These are phyloP conservation scores for Drepana arcuata DNA, from an alignment of 1,140 invertebrate genomes.

Conservation along the genomic window DNA sequence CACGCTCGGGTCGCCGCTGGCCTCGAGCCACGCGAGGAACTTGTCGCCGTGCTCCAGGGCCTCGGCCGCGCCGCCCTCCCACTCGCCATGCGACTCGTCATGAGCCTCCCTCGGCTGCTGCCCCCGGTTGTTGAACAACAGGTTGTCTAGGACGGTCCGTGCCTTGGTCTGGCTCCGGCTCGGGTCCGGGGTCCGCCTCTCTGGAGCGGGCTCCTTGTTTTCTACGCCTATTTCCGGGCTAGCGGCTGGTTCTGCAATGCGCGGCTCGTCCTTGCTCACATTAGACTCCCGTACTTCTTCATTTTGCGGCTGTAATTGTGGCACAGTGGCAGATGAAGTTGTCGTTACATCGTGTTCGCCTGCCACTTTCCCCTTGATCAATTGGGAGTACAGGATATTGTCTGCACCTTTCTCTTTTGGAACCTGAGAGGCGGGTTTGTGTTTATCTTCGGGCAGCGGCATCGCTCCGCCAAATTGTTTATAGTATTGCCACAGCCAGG, in stretches of 20 bases:
- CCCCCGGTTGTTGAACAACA: slow-evolving; percentile 76
- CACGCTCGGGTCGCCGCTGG: slow-evolving; percentile 81
- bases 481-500: slow-evolving; percentile 84
- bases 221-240: slow-evolving; percentile 57
- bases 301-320: slow-evolving; percentile 5
- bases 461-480: slow-evolving; percentile 76
- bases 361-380: slow-evolving; percentile 72
- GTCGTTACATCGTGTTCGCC: slow-evolving; percentile 22
- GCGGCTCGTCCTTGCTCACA: slow-evolving; percentile 20
- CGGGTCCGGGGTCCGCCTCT: slow-evolving; percentile 27
- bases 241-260: slow-evolving; percentile 30
- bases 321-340: slow-evolving; percentile 8
- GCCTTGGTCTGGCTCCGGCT: slow-evolving; percentile 63
- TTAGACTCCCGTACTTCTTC: no score
- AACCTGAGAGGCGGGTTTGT: slow-evolving; percentile 55
- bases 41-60: slow-evolving; percentile 82
- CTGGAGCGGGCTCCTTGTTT: slow-evolving; percentile 48
- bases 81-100: slow-evolving; percentile 42
- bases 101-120: slow-evolving; percentile 53
- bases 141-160: slow-evolving; percentile 77
- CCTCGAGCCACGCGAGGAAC: slow-evolving; percentile 82
- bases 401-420: slow-evolving; percentile 62
- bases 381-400: slow-evolving; percentile 76
- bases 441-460: slow-evolving; percentile 57
- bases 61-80: slow-evolving; percentile 66